A percentile compares a stretch with the other conserved stretches of the same genome.
These are phyloP conservation scores for Plusia festucae DNA, from an alignment of 2,888 invertebrate species.

Conservation along the genomic window DNA sequence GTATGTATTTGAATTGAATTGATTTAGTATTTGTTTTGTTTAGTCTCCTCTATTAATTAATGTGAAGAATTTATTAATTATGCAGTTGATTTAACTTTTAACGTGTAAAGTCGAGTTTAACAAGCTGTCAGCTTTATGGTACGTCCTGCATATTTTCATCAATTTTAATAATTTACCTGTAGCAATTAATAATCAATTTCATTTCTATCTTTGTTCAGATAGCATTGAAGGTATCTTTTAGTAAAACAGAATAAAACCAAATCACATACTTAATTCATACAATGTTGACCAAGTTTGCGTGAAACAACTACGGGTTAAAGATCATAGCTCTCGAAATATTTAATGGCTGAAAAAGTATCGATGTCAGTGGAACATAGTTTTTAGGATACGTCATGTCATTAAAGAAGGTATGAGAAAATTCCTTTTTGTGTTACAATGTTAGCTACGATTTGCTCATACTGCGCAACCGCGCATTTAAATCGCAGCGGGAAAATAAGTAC, in stretches of 20 bases:
- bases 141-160: no score
- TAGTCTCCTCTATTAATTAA: no score
- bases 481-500: constrained; percentile 27
- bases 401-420: constrained; percentile 51
- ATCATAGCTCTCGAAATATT: constrained; percentile 37
- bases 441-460: constrained; percentile 33
- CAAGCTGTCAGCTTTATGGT: background rate
- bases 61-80: background rate
- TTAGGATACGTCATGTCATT: constrained; percentile 36
- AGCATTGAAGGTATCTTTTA: no score
- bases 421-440: constrained; percentile 44
- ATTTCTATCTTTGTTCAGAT: no score
- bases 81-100: no score
- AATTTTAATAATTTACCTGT: no score
- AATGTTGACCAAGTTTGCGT: constrained; percentile 21
- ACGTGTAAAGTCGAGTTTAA: no score
- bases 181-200: no score
- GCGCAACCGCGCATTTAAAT: constrained; percentile 32
- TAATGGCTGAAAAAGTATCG: constrained; percentile 43
- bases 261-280: background rate
- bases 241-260: background rate
- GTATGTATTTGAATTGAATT: no score
- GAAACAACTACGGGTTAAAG: constrained; percentile 29
- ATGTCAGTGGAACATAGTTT: constrained; percentile 47
- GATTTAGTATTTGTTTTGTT: no score